These are phyloP conservation scores for Petrocephalus zakoni DNA, from an alignment of 2,113 vertebrate species.

Conservation along the genomic window DNA sequence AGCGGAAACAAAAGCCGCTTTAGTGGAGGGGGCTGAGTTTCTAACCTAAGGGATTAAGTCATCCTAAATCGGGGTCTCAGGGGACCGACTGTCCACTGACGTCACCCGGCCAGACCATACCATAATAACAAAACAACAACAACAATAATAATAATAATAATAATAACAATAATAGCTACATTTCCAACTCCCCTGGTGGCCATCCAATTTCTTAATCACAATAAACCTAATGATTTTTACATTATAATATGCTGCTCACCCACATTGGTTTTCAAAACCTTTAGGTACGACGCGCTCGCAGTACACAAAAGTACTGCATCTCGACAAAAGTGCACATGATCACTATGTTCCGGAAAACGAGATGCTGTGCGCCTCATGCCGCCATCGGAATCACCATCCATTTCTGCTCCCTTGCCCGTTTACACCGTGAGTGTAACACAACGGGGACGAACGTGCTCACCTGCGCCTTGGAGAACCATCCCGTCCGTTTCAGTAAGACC, in stretches of 20 bases:
- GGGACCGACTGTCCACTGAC: not conserved
- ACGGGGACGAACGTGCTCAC: not conserved
- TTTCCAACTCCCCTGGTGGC: not conserved
- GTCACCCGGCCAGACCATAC: not conserved
- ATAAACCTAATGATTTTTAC: not conserved
- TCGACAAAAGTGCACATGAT: not conserved
- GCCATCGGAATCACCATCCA: not conserved
- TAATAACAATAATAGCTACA: not conserved
- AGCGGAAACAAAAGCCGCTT: not conserved
- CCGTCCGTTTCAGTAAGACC: not conserved
- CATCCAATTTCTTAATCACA: not conserved
- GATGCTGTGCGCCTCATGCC: not conserved
- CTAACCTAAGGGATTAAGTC: not conserved
- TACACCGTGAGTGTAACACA: not conserved
- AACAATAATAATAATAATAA: not conserved
- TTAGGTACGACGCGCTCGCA: not conserved
- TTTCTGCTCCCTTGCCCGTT: not conserved
- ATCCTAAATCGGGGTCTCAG: not conserved
- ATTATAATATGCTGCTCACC: not conserved
- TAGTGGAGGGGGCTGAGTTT: not conserved
- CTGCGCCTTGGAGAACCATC: not conserved
- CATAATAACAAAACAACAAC: not conserved
- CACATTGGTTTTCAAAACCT: not conserved
- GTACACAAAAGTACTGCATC: not conserved
- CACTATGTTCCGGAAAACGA: not conserved